phyloP scores from a whole-genome alignment of 2,113 vertebrate species.

The Progne subis region DNA sequence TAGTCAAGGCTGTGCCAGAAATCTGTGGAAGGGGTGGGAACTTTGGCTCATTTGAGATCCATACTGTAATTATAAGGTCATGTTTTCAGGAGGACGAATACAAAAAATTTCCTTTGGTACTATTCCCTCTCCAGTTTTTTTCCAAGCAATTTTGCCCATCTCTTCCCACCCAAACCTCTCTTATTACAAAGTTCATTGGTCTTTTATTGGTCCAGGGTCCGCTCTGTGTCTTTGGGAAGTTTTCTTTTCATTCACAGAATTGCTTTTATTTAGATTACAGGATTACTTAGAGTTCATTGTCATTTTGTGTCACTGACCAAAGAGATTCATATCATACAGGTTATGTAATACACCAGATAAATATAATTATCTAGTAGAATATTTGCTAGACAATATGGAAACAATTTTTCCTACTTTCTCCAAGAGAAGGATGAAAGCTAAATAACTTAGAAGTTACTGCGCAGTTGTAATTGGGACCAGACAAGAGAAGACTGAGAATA shows the following conservation, averaged over 20 bases:
- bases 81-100: background rate
- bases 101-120: background rate
- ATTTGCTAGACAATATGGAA: background rate
- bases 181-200: background rate
- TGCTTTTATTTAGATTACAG: background rate
- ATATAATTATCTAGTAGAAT: background rate
- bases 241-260: background rate
- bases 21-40: background rate
- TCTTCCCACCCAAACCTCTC: background rate
- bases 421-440: background rate
- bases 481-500: background rate
- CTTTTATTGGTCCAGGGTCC: background rate
- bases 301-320: background rate
- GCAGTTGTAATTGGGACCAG: fast-evolving
- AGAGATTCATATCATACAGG: background rate
- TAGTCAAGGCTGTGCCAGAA: background rate
- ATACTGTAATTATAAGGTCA: background rate
- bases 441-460: background rate
- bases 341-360: background rate
- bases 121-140: background rate
- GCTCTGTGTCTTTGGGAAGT: background rate
- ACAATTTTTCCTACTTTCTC: background rate
- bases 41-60: background rate
- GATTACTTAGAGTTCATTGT: background rate
- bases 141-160: background rate